A percentile compares a stretch with the other conserved stretches of the same genome.
Conservation (phyloP, 1,140 invertebrate genomes). For the Galendromus occidentalis region DNA sequence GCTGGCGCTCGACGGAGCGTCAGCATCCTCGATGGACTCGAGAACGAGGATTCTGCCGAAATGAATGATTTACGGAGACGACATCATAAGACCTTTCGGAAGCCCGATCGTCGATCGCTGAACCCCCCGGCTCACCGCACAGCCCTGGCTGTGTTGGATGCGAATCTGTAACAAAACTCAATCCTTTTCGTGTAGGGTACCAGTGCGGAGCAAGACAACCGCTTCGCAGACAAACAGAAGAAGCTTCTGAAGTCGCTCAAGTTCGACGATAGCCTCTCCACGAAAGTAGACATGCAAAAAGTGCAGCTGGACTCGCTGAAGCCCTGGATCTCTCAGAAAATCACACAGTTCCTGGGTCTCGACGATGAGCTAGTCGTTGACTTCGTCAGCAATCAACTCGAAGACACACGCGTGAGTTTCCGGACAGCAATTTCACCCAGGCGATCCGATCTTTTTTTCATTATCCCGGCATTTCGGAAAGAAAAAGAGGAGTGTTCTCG, state of each 20-base stretch:
- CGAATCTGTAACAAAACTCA: not conserved
- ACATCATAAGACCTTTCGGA: too few relatives aligned
- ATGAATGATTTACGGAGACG: too few relatives aligned
- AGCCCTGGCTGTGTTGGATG: too few relatives aligned
- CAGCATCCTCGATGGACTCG: too few relatives aligned
- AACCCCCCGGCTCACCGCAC: too few relatives aligned
- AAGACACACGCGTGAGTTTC: slow-evolving; percentile 51
- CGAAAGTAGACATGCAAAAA: slow-evolving; percentile 93
- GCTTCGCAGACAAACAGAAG: slow-evolving; percentile 98
- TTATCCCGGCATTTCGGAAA: not conserved
- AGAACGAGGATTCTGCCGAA: too few relatives aligned
- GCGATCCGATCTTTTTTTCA: not conserved
- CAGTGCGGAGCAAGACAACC: slow-evolving; percentile 89
- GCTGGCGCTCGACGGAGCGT: too few relatives aligned
- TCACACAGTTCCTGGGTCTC: slow-evolving; percentile 81
- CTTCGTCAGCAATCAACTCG: slow-evolving; percentile 96
- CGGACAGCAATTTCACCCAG: not conserved
- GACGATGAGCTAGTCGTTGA: slow-evolving; percentile 97
- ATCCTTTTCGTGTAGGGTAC: slow-evolving; percentile 50
- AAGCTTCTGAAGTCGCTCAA: slow-evolving; percentile 97
- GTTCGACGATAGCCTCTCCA: slow-evolving; percentile 72
- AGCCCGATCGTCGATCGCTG: too few relatives aligned
- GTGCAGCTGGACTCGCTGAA: slow-evolving; percentile 93
- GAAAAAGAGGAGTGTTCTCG: too few relatives aligned
- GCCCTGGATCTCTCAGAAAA: slow-evolving; percentile 92